Evolutionary conservation across 2,888 invertebrate genomes (phyloP).

Genomic region (Marasmarcha lunaedactyla): DNA sequence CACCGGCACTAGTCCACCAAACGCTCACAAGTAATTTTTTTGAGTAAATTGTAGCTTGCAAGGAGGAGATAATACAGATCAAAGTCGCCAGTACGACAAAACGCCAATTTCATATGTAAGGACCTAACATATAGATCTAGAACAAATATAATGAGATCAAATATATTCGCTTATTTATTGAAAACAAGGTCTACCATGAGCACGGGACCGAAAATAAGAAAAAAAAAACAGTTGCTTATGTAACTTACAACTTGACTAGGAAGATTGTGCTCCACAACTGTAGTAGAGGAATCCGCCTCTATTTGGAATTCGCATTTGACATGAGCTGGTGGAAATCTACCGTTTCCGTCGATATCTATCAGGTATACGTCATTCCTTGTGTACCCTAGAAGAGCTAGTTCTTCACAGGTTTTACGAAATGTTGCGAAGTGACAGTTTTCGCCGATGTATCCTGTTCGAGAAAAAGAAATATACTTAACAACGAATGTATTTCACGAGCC

Average conservation of each 20-base stretch:
- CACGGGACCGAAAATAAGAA: too few relatives aligned
- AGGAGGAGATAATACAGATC: too few relatives aligned
- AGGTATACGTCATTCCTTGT: constrained; percentile 91
- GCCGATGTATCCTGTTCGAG: constrained; percentile 86
- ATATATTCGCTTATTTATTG: too few relatives aligned
- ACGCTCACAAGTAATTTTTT: too few relatives aligned
- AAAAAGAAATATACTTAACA: constrained; percentile 11
- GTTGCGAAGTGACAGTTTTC: constrained; percentile 95
- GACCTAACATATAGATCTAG: too few relatives aligned
- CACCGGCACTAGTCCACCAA: too few relatives aligned
- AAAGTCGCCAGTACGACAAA: too few relatives aligned
- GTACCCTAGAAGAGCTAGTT: constrained; percentile 87
- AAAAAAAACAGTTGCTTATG: too few relatives aligned
- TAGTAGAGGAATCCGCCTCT: constrained; percentile 87
- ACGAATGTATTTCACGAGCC: background rate
- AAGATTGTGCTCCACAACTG: constrained; percentile 90
- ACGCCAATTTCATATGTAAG: too few relatives aligned
- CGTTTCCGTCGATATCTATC: constrained; percentile 95
- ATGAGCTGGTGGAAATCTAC: constrained; percentile 90
- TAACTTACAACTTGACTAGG: constrained; percentile 85
- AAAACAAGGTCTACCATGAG: too few relatives aligned
- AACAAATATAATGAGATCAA: too few relatives aligned
- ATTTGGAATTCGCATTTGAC: constrained; percentile 94
- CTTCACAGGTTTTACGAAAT: constrained; percentile 92
- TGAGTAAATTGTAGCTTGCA: too few relatives aligned